Evolutionary conservation across 2,888 invertebrate genomes (phyloP), one percentile per base, ranked within the genome.

Genomic region (Hipparchia semele): DNA sequence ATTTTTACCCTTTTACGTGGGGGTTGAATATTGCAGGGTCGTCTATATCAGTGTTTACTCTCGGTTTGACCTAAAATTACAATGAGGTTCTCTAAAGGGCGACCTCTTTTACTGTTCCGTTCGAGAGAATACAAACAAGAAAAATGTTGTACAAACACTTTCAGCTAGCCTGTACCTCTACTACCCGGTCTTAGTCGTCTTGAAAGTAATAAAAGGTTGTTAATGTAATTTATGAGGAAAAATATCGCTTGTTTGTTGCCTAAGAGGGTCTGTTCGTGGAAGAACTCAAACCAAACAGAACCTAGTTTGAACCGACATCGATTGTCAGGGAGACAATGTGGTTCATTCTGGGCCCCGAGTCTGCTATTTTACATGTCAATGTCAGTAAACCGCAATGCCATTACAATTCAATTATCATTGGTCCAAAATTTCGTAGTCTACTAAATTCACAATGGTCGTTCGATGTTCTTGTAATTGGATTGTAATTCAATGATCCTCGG

Each of bases 31-130:
- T 69, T 73, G 66, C 61, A 61, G 58, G 62, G 62, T 51, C 46
- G 68, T 71, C 66, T 64, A 59, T 70, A 53, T 46, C 62, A 59
- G 59, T 72, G 75, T 73, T 72, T 79, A 72, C 71, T 68, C 71
- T 75, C 64, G 73, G 62, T 70, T 75, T 81, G 83, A 81, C 82
- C 82, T 81, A 78, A 81, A 82, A 84, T 84, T 81, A 86, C 82
- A 83, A 82, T 76, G 79, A 72, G 76, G 73, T 78, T 80, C 80
- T 77, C 76, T 72, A 77, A 75, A 75, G 74, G 76, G 77, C 77
- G 79, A 77, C 62, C 73, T 67, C 51, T 62, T 66, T 46, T 39
- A 45, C 8, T 46, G 46, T 71, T 56, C 23, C 54, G 13, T 62
- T 62, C 64, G 33, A 68, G 54, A 53, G 60, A 72, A 51, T 39